Base-by-base conservation (phyloP, 2,888 invertebrate genomes). In the Thereva nobilitata region DNA sequence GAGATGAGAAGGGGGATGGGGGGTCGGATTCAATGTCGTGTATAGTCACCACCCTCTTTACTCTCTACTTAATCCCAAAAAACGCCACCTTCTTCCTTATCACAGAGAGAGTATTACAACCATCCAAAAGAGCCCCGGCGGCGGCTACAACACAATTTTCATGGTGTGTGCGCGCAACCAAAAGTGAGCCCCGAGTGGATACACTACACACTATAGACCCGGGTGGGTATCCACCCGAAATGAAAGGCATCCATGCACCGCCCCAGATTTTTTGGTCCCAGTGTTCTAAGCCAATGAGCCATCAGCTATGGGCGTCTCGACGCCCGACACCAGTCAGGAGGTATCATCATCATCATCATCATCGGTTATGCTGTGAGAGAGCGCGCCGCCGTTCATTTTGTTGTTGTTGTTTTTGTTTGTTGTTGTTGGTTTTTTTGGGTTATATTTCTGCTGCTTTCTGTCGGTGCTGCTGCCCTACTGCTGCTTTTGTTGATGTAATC, bases 281-380 rank as follows among this genome's bases (percentile, higher is more conserved):
- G 8, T 66, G 52, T 66, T 66, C 52, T 59, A 59, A 67, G 55
- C 67, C 67, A 67, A 67, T 67, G 61, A 67, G 67, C 67, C 67
- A 54, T 61, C 67, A 67, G 67, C 67, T 53, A 67, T 67, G 67
- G 67, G 67, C 67, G 67, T 67, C 67, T 61, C 67, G 47, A 61
- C 53, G 54, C 53, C 54, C 67, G 47, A 61, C 53, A 49, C 53
- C 59, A 44, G 38, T 59, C 53, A 64, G 54, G 45, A 37, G 54
- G 12, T 23, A 52, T 12, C 42, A 54, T 54, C 12, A 47, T 4
- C 47, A 12, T 44, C 47, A 38, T 52, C 54, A n/a, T 12, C 35
- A n/a, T n/a, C n/a, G n/a, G 40, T 40, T 40, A 12, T 40, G 12
- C n/a, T 12, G 55, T 42, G 1, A n/a, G 40, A 53, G 23, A 23